These are phyloP conservation scores for Oeneis ivallda DNA, from an alignment of 2,888 invertebrate species.

Conservation along the genomic window DNA sequence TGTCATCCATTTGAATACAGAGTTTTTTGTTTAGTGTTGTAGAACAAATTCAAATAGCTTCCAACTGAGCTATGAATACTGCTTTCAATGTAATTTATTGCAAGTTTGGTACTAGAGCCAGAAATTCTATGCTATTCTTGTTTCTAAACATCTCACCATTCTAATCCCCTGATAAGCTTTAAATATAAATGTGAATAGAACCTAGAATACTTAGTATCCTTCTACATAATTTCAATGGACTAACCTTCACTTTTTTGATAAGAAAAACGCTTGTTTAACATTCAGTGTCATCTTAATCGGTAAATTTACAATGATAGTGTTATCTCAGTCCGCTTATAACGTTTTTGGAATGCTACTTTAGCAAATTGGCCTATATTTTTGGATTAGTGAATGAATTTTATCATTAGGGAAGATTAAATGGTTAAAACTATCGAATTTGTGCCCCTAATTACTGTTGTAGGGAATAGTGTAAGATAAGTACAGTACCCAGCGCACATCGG, in stretches of 20 bases:
- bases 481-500: too few species aligned
- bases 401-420: neutral
- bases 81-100: too few species aligned
- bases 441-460: neutral
- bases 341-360: conserved; percentile 19
- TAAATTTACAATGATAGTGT: conserved; percentile 40
- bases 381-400: neutral
- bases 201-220: neutral
- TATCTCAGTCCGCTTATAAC: conserved; percentile 31
- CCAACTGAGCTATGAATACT: too few species aligned
- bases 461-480: neutral
- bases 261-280: conserved; percentile 32
- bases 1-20: too few species aligned
- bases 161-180: neutral
- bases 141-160: neutral
- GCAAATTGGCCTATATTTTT: conserved; percentile 1
- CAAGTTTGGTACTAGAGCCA: too few species aligned
- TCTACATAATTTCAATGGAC: conserved; percentile 12
- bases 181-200: neutral
- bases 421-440: neutral
- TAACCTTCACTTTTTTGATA: conserved; percentile 35
- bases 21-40: too few species aligned
- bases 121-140: neutral
- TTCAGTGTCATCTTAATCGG: conserved; percentile 34
- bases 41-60: too few species aligned